phyloP scores from a whole-genome alignment of 2,113 vertebrate species.

The Ploceus nigricollis region DNA sequence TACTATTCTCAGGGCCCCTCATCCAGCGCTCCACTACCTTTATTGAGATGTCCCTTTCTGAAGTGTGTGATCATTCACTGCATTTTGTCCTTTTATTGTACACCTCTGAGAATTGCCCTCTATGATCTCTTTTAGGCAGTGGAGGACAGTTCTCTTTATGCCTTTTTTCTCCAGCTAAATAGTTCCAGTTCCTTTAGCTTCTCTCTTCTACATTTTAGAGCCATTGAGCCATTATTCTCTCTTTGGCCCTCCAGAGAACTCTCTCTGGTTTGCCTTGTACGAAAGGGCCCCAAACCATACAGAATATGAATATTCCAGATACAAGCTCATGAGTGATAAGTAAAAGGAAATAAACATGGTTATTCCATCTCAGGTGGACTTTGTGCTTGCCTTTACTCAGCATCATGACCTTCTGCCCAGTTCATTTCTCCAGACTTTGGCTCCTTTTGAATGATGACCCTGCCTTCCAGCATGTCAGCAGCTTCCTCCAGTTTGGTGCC shows the following conservation, averaged over 20 bases:
- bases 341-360: background rate
- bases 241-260: background rate
- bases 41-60: background rate
- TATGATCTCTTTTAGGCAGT: background rate
- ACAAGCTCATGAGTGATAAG: background rate
- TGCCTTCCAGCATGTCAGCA: background rate
- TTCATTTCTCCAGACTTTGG: background rate
- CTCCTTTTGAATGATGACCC: background rate
- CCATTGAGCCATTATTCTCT: rapidly evolving
- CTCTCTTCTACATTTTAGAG: background rate
- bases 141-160: background rate
- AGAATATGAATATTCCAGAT: background rate
- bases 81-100: background rate
- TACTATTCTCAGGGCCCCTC: background rate
- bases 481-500: background rate
- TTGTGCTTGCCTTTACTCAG: background rate
- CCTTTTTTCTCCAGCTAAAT: background rate
- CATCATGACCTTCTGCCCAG: background rate
- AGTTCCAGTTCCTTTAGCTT: background rate
- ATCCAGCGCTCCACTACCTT: background rate
- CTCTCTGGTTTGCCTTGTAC: background rate
- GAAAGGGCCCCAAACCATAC: background rate
- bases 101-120: background rate
- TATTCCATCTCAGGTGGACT: background rate
- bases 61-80: background rate